Percentiles rank a stretch among this genome's conserved stretches.
These are phyloP conservation scores for Iselma pallidipennis DNA, from an alignment of 2,888 invertebrate species.

Conservation along the genomic window DNA sequence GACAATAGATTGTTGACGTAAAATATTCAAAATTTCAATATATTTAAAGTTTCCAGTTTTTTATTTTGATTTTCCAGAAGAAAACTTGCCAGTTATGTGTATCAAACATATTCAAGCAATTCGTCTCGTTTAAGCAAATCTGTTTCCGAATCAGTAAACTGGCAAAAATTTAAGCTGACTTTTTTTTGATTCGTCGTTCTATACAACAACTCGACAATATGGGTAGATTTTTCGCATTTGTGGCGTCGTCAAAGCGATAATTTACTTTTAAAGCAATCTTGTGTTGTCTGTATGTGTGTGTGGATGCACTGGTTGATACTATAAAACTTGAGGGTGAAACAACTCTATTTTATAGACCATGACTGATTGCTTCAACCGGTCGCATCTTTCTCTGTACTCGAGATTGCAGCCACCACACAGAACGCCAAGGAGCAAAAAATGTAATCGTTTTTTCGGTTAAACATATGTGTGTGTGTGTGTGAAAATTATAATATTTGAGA, in stretches of 20 bases:
- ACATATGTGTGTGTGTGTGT: too few relatives aligned
- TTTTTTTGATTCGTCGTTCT: background rate
- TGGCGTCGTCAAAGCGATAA: slow-evolving; percentile 3
- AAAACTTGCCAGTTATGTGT: too few relatives aligned
- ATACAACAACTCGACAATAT: background rate
- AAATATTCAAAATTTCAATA: too few relatives aligned
- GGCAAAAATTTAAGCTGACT: background rate
- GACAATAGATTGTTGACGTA: slow-evolving; percentile 16
- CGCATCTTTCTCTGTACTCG: background rate
- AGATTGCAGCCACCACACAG: background rate
- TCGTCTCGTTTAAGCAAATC: background rate
- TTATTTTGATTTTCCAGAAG: too few relatives aligned
- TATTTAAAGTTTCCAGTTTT: too few relatives aligned
- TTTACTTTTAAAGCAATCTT: slow-evolving; percentile 2
- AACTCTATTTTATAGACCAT: slow-evolving; percentile 4
- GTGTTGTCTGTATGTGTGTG: background rate
- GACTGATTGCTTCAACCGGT: slow-evolving; percentile 3
- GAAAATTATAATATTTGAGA: too few relatives aligned
- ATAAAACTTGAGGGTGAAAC: background rate
- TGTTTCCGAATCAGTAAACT: background rate
- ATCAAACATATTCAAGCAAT: too few relatives aligned
- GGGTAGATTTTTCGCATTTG: background rate
- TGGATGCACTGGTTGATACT: too few relatives aligned
- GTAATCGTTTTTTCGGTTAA: too few relatives aligned
- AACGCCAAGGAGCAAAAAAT: background rate